Evolutionary conservation across 92 coral and sea anemone species (phyloP).

Genomic region (Nematostella vectensis): DNA sequence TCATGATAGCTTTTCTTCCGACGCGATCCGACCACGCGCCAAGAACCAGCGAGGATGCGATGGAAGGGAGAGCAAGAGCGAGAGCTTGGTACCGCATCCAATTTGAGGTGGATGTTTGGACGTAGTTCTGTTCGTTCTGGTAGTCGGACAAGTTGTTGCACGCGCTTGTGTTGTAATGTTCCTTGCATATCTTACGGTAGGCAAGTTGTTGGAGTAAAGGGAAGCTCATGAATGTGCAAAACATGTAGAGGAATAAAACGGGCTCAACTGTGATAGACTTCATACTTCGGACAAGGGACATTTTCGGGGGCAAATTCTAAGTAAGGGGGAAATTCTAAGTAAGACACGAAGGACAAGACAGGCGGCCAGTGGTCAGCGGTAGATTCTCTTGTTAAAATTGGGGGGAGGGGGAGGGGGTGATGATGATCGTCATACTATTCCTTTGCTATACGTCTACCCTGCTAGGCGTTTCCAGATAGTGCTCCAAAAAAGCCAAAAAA

Average conservation of each 20-base stretch:
- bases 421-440: too few species aligned
- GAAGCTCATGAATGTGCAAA: constrained; percentile 59
- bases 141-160: constrained; percentile 58
- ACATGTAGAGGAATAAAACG: constrained; percentile 74
- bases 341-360: too few species aligned
- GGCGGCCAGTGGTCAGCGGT: too few species aligned
- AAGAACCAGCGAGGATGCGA: constrained; percentile 51
- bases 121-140: constrained; percentile 33
- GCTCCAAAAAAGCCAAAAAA: too few species aligned
- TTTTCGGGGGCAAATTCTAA: too few species aligned
- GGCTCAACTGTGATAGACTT: constrained; percentile 82
- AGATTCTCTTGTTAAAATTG: too few species aligned
- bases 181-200: constrained; percentile 68
- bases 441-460: too few species aligned
- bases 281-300: constrained; percentile 13
- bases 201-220: constrained; percentile 87
- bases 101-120: constrained; percentile 61
- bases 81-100: constrained; percentile 83
- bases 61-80: constrained; percentile 56
- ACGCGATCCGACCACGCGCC: constrained; percentile 96
- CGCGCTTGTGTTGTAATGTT: constrained; percentile 38
- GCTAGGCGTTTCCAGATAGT: too few species aligned
- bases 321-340: too few species aligned
- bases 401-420: too few species aligned
- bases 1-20: constrained; percentile 66